Percentiles rank a stretch among this genome's conserved stretches.
phyloP scores from a whole-genome alignment of 2,797 vertebrate species.

The Eulemur coronatus region DNA sequence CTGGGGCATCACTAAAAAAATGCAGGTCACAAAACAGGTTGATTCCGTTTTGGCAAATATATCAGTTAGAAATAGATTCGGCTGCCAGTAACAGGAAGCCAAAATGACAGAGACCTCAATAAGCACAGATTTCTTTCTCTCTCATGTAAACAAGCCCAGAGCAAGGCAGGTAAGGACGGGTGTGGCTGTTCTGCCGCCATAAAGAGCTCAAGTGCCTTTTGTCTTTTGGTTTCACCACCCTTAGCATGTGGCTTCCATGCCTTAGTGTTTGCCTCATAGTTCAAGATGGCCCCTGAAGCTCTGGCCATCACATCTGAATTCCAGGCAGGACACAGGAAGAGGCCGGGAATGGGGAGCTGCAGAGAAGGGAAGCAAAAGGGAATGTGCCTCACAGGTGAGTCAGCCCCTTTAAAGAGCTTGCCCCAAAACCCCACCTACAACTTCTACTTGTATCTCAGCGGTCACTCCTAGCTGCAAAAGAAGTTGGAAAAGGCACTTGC shows the following conservation, averaged over 20 bases:
- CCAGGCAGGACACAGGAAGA: slow-evolving; percentile 24
- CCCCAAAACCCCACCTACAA: not conserved
- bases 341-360: fast-evolving
- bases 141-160: slow-evolving; percentile 25
- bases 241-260: not conserved
- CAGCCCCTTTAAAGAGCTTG: not conserved
- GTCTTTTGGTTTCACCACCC: not conserved
- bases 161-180: not conserved
- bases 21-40: not conserved
- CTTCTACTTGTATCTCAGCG: not conserved
- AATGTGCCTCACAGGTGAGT: not conserved
- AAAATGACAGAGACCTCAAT: not conserved
- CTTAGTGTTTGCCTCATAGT: not conserved
- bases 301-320: not conserved
- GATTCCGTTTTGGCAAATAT: not conserved
- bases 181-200: not conserved
- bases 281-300: not conserved
- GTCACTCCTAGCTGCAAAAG: slow-evolving; percentile 41
- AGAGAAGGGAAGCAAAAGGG: not conserved
- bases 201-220: not conserved
- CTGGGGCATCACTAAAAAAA: not conserved
- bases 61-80: slow-evolving; percentile 45
- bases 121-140: slow-evolving; percentile 24
- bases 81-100: not conserved
- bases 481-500: not conserved